phyloP scores from a whole-genome alignment of 2,797 vertebrate species.

The Pseudotriccus pelzelni region DNA sequence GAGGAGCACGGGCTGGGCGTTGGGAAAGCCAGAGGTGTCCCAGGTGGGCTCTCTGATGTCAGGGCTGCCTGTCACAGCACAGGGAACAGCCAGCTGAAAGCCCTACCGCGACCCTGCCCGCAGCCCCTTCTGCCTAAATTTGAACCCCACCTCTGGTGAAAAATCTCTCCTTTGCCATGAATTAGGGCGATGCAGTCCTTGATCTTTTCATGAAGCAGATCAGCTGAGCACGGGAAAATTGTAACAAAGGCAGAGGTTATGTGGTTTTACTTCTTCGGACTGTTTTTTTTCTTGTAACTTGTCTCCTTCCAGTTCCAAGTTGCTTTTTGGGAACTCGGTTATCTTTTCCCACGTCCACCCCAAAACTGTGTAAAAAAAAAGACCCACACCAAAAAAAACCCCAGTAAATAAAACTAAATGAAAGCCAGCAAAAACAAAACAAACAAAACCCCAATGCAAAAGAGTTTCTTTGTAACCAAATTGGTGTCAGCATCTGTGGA shows the following conservation, averaged over 20 bases:
- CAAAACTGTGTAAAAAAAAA: background rate
- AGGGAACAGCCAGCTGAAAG: background rate
- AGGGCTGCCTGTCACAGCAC: background rate
- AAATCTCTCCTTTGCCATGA: background rate
- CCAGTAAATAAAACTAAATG: background rate
- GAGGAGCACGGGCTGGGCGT: background rate
- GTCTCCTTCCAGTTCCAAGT: background rate
- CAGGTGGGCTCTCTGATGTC: background rate
- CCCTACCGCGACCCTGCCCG: background rate
- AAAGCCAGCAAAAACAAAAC: background rate
- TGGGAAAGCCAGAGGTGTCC: accelerated
- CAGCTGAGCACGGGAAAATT: background rate
- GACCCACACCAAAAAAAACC: background rate
- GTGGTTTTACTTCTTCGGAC: background rate
- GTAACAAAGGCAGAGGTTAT: background rate
- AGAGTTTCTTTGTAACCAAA: background rate
- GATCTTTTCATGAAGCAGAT: background rate
- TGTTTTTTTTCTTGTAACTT: background rate
- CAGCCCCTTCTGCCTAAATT: background rate
- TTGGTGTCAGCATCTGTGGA: slow-evolving; percentile 19
- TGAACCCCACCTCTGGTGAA: background rate
- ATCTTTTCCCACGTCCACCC: background rate
- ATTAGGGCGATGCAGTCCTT: background rate
- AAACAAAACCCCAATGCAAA: background rate
- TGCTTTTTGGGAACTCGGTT: background rate